Evolutionary conservation across 1,140 invertebrate species (phyloP), one percentile per base, ranked within the genome.

Genomic region (Mizuhopecten yessoensis): DNA sequence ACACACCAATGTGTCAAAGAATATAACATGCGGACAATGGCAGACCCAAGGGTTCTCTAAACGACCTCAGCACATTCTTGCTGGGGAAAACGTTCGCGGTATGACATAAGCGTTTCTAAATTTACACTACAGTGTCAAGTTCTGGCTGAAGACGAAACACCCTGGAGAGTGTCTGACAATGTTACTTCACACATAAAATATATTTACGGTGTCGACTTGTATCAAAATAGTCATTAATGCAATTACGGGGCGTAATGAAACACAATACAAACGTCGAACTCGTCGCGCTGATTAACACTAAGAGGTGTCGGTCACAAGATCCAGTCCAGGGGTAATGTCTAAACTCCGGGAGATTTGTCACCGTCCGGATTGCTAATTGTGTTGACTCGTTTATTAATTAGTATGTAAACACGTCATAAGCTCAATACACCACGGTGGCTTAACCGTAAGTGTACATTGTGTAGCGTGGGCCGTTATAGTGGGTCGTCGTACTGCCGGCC

Each of bases 321-420:
- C 57, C 57, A n/a, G 57, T 75, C 57, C 57, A n/a, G 57, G 57
- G 57, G 57, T 75, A 13, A 17, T 45, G 17, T 45, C 9, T 15
- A 75, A 75, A 75, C 57, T 75, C 57, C 57, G 57, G 57, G 57
- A 75, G 57, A 75, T 75, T 75, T 75, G 57, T 75, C 57, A 75
- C 57, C n/a, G 57, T 75, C 23, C 57, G 23, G 57, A 75, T 17
- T 29, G n/a, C n/a, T 75, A 75, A 75, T 75, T 75, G 57, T n/a
- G 57, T 75, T 75, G 57, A 75, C 57, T n/a, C 57, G 23, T 75
- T 75, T 75, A 75, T 75, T 75, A 75, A 75, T 75, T 75, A 75
- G 23, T 75, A 75, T 29, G 57, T 75, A 75, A 75, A 17, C 57
- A 75, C n/a, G 57, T 75, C 57, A 29, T n/a, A 5, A 9, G 23